Evolutionary conservation across 2,888 invertebrate species (phyloP), one percentile per base, ranked within the genome.

Genomic region (Allacma fusca): DNA sequence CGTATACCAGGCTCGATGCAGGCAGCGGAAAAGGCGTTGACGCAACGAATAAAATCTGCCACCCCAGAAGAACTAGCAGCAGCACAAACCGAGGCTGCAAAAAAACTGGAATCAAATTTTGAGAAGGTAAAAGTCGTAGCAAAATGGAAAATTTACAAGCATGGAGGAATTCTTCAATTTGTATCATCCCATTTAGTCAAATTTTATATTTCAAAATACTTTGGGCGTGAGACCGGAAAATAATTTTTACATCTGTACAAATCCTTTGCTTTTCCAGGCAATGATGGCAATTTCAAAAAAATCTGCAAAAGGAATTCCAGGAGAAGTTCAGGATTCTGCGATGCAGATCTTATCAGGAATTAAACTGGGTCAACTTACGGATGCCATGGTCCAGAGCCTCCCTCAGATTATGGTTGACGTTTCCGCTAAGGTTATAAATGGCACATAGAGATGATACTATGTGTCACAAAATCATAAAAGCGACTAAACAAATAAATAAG

Each of bases 291-390:
- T 83, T n/a, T 72, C 80, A 9, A 74, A 62, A n/a, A 69, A 69
- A n/a, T 76, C 64, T 19, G 75, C 73, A 0, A 72, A 79, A 26
- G 50, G 71, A 0, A 65, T 82, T 62, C 79, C 83, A 1, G 28
- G 26, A 1, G 80, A 80, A 19, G 78, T 81, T 9, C 71, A 77
- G 44, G 29, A 44, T 2, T 24, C 71, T 23, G 81, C 81, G 13
- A 81, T 79, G 67, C 57, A 19, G 28, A 72, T 76, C n/a, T 19
- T 79, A 26, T 44, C 34, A 43, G 82, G 80, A 13, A 43, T 78
- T 0, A 78, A 81, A 62, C 59, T 71, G 44, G 83, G 81, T 7
- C 75, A 79, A 28, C 62, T 81, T 23, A 80, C 68, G 62, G 64
- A 74, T 1, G 76, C 80, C 5, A 65, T 83, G 23, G 69, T 78